A percentile compares a stretch with the other conserved stretches of the same genome.
Evolutionary conservation across 2,888 invertebrate species (phyloP).

Genomic region (Tholera decimalis): DNA sequence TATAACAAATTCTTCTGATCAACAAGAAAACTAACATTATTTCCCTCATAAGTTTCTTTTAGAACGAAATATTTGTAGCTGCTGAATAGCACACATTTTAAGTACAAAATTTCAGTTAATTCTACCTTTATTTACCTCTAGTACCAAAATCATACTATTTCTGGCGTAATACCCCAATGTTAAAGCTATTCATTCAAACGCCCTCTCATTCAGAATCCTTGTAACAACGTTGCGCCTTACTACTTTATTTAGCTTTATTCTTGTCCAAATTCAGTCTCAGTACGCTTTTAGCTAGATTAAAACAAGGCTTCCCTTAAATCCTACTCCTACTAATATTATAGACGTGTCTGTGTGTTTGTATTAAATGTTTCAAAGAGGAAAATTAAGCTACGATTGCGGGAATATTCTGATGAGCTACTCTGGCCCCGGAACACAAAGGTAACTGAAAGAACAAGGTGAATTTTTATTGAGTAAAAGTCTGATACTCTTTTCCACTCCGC

Average conservation of each 20-base stretch:
- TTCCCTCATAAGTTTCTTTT: background rate
- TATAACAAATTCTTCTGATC: too few species aligned
- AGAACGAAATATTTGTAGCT: background rate
- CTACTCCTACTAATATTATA: slow-evolving; percentile 2
- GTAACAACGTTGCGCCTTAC: slow-evolving; percentile 25
- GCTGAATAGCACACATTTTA: background rate
- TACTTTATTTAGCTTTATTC: slow-evolving; percentile 53
- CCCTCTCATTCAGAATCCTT: slow-evolving; percentile 25
- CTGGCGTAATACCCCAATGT: slow-evolving; percentile 17
- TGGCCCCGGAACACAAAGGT: too few species aligned
- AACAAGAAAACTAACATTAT: background rate
- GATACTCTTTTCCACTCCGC: too few species aligned
- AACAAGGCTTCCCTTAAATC: slow-evolving; percentile 41
- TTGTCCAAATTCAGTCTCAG: slow-evolving; percentile 55
- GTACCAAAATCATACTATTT: slow-evolving; percentile 28
- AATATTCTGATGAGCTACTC: too few species aligned
- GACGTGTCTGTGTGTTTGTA: background rate
- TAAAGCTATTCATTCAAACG: slow-evolving; percentile 28
- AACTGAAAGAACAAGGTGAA: too few species aligned
- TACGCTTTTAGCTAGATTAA: slow-evolving; percentile 62
- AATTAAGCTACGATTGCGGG: too few species aligned
- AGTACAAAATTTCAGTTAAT: background rate
- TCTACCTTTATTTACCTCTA: background rate
- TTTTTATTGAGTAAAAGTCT: too few species aligned
- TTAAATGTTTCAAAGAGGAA: background rate